phyloP scores from a whole-genome alignment of 2,888 invertebrate species.

The Orthonevra nobilis region DNA sequence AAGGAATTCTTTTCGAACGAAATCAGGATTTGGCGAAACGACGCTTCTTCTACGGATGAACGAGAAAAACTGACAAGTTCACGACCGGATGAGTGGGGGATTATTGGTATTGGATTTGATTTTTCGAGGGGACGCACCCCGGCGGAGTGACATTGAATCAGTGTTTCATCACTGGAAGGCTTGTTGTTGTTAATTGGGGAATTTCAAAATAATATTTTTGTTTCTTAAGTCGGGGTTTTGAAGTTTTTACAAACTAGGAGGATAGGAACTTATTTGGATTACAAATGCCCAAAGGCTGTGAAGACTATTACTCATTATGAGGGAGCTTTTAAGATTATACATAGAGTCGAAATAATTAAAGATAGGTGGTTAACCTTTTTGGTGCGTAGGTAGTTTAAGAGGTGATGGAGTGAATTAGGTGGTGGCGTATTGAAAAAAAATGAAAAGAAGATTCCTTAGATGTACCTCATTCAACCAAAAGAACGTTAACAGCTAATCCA shows the following conservation, averaged over 20 bases:
- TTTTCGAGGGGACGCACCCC: slow-evolving; percentile 6
- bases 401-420: too few relatives aligned
- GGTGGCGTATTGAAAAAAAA: too few relatives aligned
- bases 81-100: slow-evolving; percentile 14
- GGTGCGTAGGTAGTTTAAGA: too few relatives aligned
- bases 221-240: background rate
- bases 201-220: background rate
- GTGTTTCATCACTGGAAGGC: background rate
- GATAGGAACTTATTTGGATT: background rate
- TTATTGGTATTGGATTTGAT: background rate
- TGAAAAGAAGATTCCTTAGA: too few relatives aligned
- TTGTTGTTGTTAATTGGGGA: background rate
- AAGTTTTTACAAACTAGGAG: background rate
- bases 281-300: background rate
- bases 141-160: background rate
- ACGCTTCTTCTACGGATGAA: background rate
- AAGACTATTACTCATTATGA: background rate
- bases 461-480: too few relatives aligned
- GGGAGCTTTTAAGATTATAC: too few relatives aligned
- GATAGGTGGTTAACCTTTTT: too few relatives aligned
- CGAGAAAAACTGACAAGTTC: background rate
- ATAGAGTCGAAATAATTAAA: background rate
- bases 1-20: slow-evolving; percentile 2
- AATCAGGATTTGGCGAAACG: background rate
- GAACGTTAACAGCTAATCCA: too few relatives aligned